Evolutionary conservation across 53 echinoderm and acorn worm genomes (phyloP), one percentile per base, ranked within the genome.

Genomic region (Patiria pectinifera): DNA sequence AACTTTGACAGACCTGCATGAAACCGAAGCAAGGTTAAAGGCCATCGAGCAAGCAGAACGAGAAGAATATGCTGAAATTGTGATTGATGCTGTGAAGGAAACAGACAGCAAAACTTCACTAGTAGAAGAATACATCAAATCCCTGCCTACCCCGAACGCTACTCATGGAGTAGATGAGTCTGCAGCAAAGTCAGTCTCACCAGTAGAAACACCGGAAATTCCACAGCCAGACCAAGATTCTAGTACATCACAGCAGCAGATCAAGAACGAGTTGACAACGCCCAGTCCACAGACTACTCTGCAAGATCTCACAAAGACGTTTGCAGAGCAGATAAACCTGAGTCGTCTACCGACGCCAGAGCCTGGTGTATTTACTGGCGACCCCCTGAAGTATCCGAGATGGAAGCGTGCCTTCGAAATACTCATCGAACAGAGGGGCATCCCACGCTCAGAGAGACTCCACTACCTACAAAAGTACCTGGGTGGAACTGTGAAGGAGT

Each of bases 401-500:
- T 94, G 86, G 92, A 84, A 92, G 59, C 63, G 49, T 58, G 91
- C 92, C 59, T 96, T 96, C n/a, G 45, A 92, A 19, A 86, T 71
- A 16, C 83, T 96, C 5, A 94, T 94, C 21, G 94, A 94, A 59
- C 60, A 90, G 45, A 76, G 84, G 24, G 60, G 87, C 1, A n/a
- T n/a, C n/a, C n/a, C n/a, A n/a, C n/a, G n/a, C n/a, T n/a, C n/a
- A n/a, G n/a, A n/a, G n/a, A n/a, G n/a, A n/a, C n/a, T n/a, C n/a
- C n/a, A n/a, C n/a, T n/a, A n/a, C n/a, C n/a, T n/a, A n/a, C n/a
- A n/a, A n/a, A n/a, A n/a, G 75, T 94, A 94, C 76, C 48, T 94
- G 59, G 82, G 92, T 10, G 96, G 96, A n/a, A 14, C 83, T 53
- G 96, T 83, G 11, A 96, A 84, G 18, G 92, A 94, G 46, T 43